Evolutionary conservation across 2,113 vertebrate species (phyloP), one percentile per base, ranked within the genome.

Genomic region (Spermophilus dauricus): DNA sequence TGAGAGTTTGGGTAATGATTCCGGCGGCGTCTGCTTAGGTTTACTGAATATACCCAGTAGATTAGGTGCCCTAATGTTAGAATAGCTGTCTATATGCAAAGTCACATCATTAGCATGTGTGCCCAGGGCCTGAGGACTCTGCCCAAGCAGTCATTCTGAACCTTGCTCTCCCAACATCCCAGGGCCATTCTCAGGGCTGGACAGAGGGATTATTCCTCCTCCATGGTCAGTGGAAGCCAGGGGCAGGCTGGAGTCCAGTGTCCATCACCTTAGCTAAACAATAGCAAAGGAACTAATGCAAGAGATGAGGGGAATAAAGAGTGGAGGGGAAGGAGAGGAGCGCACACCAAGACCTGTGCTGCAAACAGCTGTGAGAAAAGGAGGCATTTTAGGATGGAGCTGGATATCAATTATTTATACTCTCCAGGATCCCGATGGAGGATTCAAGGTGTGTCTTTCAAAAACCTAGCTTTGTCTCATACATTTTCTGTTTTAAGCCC

Each of bases 71-170:
- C 88, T 69, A 13, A 73, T 26, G 69, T 39, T 77, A 95, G 77
- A 90, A 93, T 20, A 92, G 86, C 42, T 81, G n/a, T 95, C 95
- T 96, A 32, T 42, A 84, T 77, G 83, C 76, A 96, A 95, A 97
- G 93, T 82, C 56, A 51, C 37, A 70, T 32, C 53, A 70, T 63
- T 85, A 65, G 78, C 48, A 28, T 34, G 82, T n/a, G 45, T 86
- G 69, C 37, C 3, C 42, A 32, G n/a, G 28, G 34, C 70, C 69
- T 9, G 17, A 24, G 70, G 89, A 48, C 13, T 3, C 48, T 11
- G 39, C 61, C 80, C 10, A 2, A 24, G 28, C 20, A 45, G 75
- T 48, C 73, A 12, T 42, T 65, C 77, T 11, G 51, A 82, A 70
- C 45, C 76, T 8, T 39, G 87, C 24, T 22, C 14, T 72, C 42